Base-by-base conservation (phyloP, 1,140 invertebrate genomes). In the Temnothorax nylanderi region DNA sequence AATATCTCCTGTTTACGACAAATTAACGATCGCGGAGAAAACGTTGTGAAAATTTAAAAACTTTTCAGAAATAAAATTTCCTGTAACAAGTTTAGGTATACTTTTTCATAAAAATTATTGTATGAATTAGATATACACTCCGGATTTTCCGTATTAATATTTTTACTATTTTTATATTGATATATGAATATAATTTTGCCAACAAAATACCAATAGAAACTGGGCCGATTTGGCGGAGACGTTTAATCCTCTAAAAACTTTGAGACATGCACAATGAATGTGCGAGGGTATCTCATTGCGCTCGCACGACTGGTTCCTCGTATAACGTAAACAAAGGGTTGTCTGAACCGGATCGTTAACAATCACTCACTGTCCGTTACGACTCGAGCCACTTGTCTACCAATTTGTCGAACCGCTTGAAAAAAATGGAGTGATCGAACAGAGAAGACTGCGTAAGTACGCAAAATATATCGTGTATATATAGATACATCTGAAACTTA, bases 281-380 rank as follows among this genome's bases (percentile, higher is more conserved):
- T 44, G 44, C 37, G 18, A 67, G 21, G 21, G 13, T 77, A 10
- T 34, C 49, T 62, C 18, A 49, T 77, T 21, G 75, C 16, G 5
- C 41, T 77, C 41, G 16, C 2, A 41, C 44, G 41, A 64, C 10
- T 18, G 47, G 18, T 49, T 78, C 2, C 44, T 5, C 26, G 6
- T 41, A 37, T 51, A 65, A n/a, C n/a, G 60, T 44, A 51, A 78
- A 78, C 18, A 78, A 65, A 65, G 44, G 44, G 7, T 51, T 11
- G 44, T 49, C n/a, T 32, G 11, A 37, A 81, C 82, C 85, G 64
- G 69, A 65, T 80, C 64, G 88, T 69, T 87, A 89, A 86, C 89
- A 88, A 91, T 92, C 89, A 81, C 87, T 87, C 91, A 81, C 87
- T 87, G 91, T 91, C 90, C 84, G 65, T 80, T 67, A 65, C 47